Conservation (phyloP, 2,113 vertebrate species). For the Erinaceus europaeus region DNA sequence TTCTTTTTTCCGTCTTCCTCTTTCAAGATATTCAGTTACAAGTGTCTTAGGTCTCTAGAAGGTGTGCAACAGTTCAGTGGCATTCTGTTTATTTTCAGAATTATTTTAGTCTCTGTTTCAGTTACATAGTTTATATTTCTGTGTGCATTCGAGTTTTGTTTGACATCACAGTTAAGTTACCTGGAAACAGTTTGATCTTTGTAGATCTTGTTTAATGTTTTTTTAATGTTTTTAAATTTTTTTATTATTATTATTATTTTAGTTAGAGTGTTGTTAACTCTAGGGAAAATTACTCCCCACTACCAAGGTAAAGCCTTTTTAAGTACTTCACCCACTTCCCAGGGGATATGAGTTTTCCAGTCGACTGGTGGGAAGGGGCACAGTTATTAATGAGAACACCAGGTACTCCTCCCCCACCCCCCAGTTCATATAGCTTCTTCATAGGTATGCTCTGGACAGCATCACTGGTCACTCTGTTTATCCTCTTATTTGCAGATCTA, state of each 20-base stretch:
- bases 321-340: neutral
- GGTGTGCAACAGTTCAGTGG: neutral
- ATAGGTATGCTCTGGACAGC: too few relatives aligned
- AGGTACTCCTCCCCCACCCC: neutral
- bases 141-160: neutral
- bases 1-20: neutral
- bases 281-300: neutral
- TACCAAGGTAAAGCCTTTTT: neutral
- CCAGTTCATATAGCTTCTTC: neutral
- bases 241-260: too few relatives aligned
- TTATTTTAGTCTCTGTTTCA: neutral
- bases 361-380: neutral
- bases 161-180: neutral
- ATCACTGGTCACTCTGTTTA: too few relatives aligned
- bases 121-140: neutral
- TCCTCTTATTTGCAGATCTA: too few relatives aligned
- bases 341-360: neutral
- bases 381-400: neutral
- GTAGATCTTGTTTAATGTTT: neutral
- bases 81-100: neutral
- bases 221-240: too few relatives aligned
- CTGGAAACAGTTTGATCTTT: neutral
- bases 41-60: neutral
- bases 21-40: neutral
- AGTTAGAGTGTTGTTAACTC: neutral